Conservation (phyloP, 2,888 invertebrate genomes). For the Cheilosia pagana region DNA sequence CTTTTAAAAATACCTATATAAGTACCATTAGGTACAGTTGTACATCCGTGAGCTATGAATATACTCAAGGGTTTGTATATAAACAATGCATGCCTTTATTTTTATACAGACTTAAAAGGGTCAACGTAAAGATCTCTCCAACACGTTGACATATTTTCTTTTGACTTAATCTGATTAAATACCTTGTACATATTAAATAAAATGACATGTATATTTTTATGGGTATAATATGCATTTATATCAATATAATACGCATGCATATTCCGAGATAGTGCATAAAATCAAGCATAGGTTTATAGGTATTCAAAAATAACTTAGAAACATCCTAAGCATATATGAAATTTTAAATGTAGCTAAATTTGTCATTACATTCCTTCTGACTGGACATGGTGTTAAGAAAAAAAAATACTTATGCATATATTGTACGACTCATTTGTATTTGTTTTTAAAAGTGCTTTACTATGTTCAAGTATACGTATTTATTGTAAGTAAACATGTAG, state of each 20-base stretch:
- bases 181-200: slow-evolving; percentile 14
- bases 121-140: background rate
- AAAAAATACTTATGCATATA: too few relatives aligned
- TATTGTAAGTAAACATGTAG: slow-evolving; percentile 35
- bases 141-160: slow-evolving; percentile 15
- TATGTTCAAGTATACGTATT: slow-evolving; percentile 27
- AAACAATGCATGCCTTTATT: background rate
- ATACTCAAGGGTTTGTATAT: background rate
- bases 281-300: too few relatives aligned
- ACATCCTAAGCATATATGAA: too few relatives aligned
- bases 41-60: too few relatives aligned
- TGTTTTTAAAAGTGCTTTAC: slow-evolving; percentile 46
- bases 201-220: background rate
- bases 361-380: too few relatives aligned
- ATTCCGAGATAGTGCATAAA: background rate
- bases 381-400: too few relatives aligned
- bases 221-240: background rate
- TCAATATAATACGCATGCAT: background rate
- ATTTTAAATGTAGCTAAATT: too few relatives aligned
- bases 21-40: background rate
- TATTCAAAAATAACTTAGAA: too few relatives aligned
- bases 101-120: background rate
- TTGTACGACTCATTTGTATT: slow-evolving; percentile 22
- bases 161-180: slow-evolving; percentile 51
- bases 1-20: background rate